Percentiles rank a stretch among this genome's conserved stretches.
Evolutionary conservation across 2,797 vertebrate species (phyloP).

Genomic region (Cirrhinus mrigala): DNA sequence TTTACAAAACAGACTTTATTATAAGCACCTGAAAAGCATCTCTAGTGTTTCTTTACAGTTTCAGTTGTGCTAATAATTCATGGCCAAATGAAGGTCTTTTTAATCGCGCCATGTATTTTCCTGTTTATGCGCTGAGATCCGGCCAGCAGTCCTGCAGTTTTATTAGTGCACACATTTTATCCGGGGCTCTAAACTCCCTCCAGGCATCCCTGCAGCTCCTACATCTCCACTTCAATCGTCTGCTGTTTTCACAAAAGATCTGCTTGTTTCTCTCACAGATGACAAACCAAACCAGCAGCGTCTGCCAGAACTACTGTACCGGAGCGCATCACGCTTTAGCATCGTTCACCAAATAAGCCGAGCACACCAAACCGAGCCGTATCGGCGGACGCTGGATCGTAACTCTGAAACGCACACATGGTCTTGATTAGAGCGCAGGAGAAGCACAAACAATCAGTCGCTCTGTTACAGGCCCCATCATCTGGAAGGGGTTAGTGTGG

Average conservation of each 20-base stretch:
- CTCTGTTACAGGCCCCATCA: neutral
- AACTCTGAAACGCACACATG: slow-evolving; percentile 45
- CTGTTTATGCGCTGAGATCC: slow-evolving; percentile 8
- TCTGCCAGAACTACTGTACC: slow-evolving; percentile 24
- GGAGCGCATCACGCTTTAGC: slow-evolving; percentile 3
- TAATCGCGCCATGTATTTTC: slow-evolving; percentile 4
- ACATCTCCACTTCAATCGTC: slow-evolving; percentile 36
- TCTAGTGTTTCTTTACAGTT: neutral
- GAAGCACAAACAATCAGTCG: slow-evolving; percentile 55
- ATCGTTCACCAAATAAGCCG: neutral
- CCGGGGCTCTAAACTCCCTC: neutral
- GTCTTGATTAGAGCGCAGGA: slow-evolving; percentile 41
- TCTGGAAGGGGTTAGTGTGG: neutral
- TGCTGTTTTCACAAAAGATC: slow-evolving; percentile 43
- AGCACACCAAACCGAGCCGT: neutral
- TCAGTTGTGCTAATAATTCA: neutral
- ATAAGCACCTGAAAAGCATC: neutral
- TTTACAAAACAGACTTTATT: neutral
- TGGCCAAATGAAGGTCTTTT: neutral
- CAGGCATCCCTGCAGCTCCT: slow-evolving; percentile 30
- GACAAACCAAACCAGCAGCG: slow-evolving; percentile 32
- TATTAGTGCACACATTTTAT: slow-evolving; percentile 33
- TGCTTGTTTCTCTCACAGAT: slow-evolving; percentile 28
- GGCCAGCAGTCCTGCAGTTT: slow-evolving; percentile 13
- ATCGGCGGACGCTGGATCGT: neutral